These are phyloP conservation scores for Perdita meconis DNA, from an alignment of 2,888 invertebrate species.

Conservation along the genomic window DNA sequence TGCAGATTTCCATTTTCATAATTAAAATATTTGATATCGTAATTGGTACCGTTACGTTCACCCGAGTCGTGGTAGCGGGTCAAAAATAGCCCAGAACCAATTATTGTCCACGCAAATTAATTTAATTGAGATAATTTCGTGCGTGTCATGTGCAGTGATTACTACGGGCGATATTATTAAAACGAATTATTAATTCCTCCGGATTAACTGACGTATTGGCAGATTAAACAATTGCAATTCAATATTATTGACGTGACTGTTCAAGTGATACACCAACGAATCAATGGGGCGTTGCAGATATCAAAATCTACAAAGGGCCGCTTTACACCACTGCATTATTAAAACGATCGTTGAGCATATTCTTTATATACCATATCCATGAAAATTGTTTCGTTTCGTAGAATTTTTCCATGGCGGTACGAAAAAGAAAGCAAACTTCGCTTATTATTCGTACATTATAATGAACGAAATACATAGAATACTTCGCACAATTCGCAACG, in stretches of 20 bases:
- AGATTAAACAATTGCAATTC: constrained; percentile 15
- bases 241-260: neutral
- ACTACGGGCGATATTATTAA: constrained; percentile 7
- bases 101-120: neutral
- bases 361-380: too few species aligned
- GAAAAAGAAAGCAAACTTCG: too few species aligned
- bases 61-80: neutral
- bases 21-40: neutral
- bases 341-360: too few species aligned
- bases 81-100: neutral
- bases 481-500: too few species aligned
- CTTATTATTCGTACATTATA: too few species aligned
- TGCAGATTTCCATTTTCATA: neutral
- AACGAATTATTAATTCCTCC: constrained; percentile 24
- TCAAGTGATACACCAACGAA: neutral
- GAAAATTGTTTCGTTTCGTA: too few species aligned
- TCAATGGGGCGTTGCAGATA: neutral
- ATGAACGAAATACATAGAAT: too few species aligned
- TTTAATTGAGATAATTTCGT: neutral
- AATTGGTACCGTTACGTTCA: neutral
- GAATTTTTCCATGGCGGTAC: too few species aligned
- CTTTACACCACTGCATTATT: too few species aligned
- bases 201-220: constrained; percentile 28
- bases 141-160: neutral
- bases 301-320: neutral